A percentile compares a stretch with the other conserved stretches of the same genome.
Evolutionary conservation across 2,797 vertebrate genomes (phyloP).

Genomic region (Ctenopoma kingsleyae): DNA sequence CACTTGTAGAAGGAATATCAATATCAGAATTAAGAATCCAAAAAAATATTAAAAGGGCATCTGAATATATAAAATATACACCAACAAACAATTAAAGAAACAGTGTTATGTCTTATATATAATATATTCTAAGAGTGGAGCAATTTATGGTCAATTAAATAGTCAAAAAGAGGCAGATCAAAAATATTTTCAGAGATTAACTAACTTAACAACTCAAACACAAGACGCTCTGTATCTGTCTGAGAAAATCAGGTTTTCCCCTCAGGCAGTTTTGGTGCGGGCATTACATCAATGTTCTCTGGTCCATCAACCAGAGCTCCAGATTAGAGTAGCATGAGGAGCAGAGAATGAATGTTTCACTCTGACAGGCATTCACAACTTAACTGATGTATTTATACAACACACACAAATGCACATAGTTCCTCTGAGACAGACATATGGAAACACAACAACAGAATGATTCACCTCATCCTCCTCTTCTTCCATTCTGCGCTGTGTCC

Average conservation of each 20-base stretch:
- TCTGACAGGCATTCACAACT: conserved; percentile 7
- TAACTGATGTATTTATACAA: not conserved
- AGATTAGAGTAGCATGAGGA: conserved; percentile 20
- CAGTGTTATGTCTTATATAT: no score
- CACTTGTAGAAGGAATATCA: not conserved
- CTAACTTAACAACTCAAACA: not conserved
- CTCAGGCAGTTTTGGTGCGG: not conserved
- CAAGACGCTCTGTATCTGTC: not conserved
- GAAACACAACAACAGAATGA: conserved; percentile 24
- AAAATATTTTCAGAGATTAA: no score
- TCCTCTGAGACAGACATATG: conserved; percentile 8
- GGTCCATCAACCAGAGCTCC: conserved; percentile 15
- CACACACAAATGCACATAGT: conserved; percentile 16
- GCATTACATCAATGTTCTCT: not conserved
- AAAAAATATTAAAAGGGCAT: not conserved
- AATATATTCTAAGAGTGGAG: no score
- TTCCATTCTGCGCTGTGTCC: conserved; percentile 61
- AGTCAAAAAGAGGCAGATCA: no score
- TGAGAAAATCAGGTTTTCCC: not conserved
- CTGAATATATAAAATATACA: not conserved
- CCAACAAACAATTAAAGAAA: not conserved
- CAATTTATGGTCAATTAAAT: no score
- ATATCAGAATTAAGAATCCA: no score
- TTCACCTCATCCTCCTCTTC: conserved; percentile 76
- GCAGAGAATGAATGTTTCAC: conserved; percentile 7